Evolutionary conservation across 2,888 invertebrate genomes (phyloP), one percentile per base, ranked within the genome.

Genomic region (Liopterus haemorrhoidalis): DNA sequence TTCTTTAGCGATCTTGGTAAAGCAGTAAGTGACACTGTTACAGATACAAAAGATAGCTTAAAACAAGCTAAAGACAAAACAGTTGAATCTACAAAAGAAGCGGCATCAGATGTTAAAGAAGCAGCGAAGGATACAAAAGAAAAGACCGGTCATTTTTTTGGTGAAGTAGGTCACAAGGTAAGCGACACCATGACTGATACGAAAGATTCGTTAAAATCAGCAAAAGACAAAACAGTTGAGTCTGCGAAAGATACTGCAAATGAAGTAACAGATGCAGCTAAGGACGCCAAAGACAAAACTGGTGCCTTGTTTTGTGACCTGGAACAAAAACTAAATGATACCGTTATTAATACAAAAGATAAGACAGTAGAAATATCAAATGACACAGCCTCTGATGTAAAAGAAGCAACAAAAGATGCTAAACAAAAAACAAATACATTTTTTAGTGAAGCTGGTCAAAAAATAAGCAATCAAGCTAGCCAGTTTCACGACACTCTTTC

Each of bases 71-170:
- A 28, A 16, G 40, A 40, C 9, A n/a, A 9, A 8, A 8, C 19
- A 4, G 18, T 21, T 21, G 35, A 35, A 11, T 35, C 21, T 11
- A 35, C 14, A 22, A 14, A 22, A 21, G 14, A 40, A n/a, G 24
- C 21, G n/a, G 24, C 32, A 11, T 5, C 3, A 9, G 28, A 39
- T 5, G n/a, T 48, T 4, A 36, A 21, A 12, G 41, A 48, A 25
- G 36, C 22, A 31, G 35, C 43, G 36, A 47, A 32, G 28, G 48
- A 55, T 5, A 24, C 47, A 38, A 38, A 32, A 37, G 43, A 59
- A 46, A 54, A 58, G 11, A 57, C 57, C 4, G 59, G 58, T 35
- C 59, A 59, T 46, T 57, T 58, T 12, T 49, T 54, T 14, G 57
- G 58, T 28, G 53, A 52, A 15, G 18, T 49, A 24, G 31, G 38